Conservation (phyloP, 2,888 invertebrate species). For the Troglohyphantes excavatus region DNA sequence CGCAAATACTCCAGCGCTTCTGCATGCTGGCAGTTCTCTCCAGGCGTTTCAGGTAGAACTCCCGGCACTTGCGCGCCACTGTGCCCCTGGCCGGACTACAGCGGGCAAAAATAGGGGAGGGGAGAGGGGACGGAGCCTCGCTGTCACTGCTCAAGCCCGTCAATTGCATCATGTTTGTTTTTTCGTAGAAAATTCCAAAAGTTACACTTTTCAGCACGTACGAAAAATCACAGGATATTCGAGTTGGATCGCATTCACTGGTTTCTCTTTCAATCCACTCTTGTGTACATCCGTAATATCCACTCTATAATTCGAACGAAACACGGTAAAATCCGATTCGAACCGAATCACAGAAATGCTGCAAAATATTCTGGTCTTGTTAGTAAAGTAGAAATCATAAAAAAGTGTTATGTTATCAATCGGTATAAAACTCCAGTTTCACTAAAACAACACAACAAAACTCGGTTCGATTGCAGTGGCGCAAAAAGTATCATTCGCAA, state of each 20-base stretch:
- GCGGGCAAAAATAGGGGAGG: conserved; percentile 77
- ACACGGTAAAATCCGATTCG: too few relatives aligned
- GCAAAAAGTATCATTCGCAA: too few relatives aligned
- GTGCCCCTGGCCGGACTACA: conserved; percentile 79
- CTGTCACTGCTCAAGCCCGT: conserved; percentile 62
- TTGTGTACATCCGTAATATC: too few relatives aligned
- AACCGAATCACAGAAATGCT: too few relatives aligned
- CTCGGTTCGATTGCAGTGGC: too few relatives aligned
- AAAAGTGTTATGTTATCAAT: too few relatives aligned
- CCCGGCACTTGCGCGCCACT: conserved; percentile 61
- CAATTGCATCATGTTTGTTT: neutral
- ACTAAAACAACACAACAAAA: too few relatives aligned
- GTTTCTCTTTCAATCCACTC: too few relatives aligned
- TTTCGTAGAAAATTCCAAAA: neutral
- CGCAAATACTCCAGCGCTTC: conserved; percentile 76
- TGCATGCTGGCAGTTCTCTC: conserved; percentile 76
- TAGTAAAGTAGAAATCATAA: too few relatives aligned
- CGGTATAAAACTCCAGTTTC: too few relatives aligned
- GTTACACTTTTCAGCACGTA: neutral
- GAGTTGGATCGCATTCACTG: neutral
- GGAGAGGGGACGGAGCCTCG: conserved; percentile 65
- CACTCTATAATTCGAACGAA: too few relatives aligned
- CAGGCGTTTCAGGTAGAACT: conserved; percentile 71
- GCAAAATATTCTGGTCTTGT: too few relatives aligned
- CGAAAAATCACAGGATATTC: neutral